Evolutionary conservation across 1,140 invertebrate species (phyloP), one percentile per base, ranked within the genome.

Genomic region (Drosophila lowei): DNA sequence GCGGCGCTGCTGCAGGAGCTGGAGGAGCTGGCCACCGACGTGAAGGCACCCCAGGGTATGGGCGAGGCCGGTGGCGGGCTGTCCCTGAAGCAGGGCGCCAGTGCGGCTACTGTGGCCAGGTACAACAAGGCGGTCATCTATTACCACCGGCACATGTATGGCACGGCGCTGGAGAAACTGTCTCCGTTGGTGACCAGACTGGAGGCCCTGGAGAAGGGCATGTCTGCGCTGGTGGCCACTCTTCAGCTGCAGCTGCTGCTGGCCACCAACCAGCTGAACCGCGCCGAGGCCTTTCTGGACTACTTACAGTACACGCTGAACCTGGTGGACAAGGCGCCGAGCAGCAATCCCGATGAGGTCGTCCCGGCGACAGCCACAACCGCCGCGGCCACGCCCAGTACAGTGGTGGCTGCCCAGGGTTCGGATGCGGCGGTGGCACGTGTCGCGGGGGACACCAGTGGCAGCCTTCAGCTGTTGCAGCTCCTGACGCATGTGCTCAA

Each of bases 81-180:
- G 6, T 57, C 60, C 11, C 49, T 90, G 11, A 88, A 90, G 59
- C 64, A 80, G 23, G 73, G 57, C 0, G 74, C 83, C 16, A 79
- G 73, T 6, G 75, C 70, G 0, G 70, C 72, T 9, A 75, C 93
- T 0, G 92, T 95, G 79, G 91, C 94, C 16, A 93, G 94, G 49
- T 98, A 96, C 89, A 98, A 97, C 90, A 95, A 97, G 83, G 96
- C 97, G 1, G 94, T 98, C 1, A 81, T 97, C 8, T 92, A 97
- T 3, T 98, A 95, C 90, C 96, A 97, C 78, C 94, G 95, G 0
- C 93, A 94, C 60, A 95, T 98, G 88, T 96, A 96, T 89, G 94
- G 94, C 47, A 93, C 94, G 57, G 95, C 97, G 6, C 91, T 96
- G 13, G 93, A 94, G 18, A 93, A 97, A 47, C 92, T 98, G 50